Evolutionary conservation across 2,113 vertebrate genomes (phyloP), one percentile per base, ranked within the genome.

Genomic region (Marmota flaviventris): DNA sequence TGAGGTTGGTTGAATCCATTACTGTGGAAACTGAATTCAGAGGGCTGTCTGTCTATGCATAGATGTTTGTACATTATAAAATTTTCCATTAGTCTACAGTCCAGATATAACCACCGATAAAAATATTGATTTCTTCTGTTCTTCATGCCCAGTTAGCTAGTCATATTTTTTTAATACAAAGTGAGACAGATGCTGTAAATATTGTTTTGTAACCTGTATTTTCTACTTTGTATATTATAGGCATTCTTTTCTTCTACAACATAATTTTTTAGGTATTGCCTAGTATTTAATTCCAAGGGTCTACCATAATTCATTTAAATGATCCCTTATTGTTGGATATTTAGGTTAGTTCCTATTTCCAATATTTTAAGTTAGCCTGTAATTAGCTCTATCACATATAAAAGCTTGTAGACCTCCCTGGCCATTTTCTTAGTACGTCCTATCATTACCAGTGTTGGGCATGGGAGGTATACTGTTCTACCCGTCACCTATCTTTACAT

Each of bases 271-370:
- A 72, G 32, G 27, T 18, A 89, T n/a, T 27, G 48, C 13, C 48
- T 86, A 34, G 13, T 53, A 12, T 79, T 93, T 69, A 79, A 72
- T 92, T 76, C 53, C 65, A 75, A 77, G 1, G 8, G 20, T n/a
- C 72, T 65, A 70, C n/a, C 1, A 17, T 63, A 56, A 89, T 48
- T 73, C 78, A 86, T 63, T 92, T 56, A 86, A 92, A 93, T 39
- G 39, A 61, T 39, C 58, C 32, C 69, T 93, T 70, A 65, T 37
- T 77, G 3, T 61, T 90, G 25, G 51, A 58, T 81, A 72, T 65
- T 95, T 79, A 93, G 14, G 29, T 69, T 85, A 61, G 39, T 84
- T 81, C 29, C 73, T 91, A 79, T 83, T 95, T 89, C 92, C 79
- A 78, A 18, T 70, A 22, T 39, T n/a, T 0, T 58, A 79, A 27